Conservation (phyloP, 1,140 invertebrate genomes). For the Calycopis cecrops region DNA sequence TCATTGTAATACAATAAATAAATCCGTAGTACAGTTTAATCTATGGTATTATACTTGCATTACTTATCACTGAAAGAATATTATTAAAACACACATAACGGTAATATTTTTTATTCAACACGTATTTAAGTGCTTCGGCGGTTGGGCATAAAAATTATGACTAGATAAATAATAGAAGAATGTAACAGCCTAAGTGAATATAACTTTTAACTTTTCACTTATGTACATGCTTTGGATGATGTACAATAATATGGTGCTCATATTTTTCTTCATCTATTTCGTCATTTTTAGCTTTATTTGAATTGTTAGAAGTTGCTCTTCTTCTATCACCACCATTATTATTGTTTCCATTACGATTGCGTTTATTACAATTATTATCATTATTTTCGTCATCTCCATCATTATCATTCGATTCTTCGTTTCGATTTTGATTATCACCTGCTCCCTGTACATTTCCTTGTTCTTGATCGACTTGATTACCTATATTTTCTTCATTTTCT, state of each 20-base stretch:
- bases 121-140: neutral
- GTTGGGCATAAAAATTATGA: slow-evolving; percentile 7
- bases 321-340: neutral
- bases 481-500: slow-evolving; percentile 8
- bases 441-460: slow-evolving; percentile 1
- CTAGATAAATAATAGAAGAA: slow-evolving; percentile 16
- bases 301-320: neutral
- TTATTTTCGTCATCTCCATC: neutral
- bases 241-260: slow-evolving; percentile 15
- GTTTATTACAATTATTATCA: slow-evolving; percentile 1
- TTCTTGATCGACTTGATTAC: slow-evolving; percentile 2
- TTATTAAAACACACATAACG: too few relatives aligned
- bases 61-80: too few relatives aligned
- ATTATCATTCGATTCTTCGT: slow-evolving; percentile 14
- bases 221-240: slow-evolving; percentile 13
- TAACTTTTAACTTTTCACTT: neutral
- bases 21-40: too few relatives aligned
- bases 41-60: too few relatives aligned
- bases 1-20: too few relatives aligned
- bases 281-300: neutral
- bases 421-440: neutral
- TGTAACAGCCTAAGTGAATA: neutral
- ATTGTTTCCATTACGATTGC: neutral
- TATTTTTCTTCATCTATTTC: slow-evolving; percentile 11
- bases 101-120: neutral